Percentiles rank a stretch among this genome's conserved stretches.
Evolutionary conservation across 1,140 invertebrate species (phyloP).

Genomic region (Camponotus floridanus): DNA sequence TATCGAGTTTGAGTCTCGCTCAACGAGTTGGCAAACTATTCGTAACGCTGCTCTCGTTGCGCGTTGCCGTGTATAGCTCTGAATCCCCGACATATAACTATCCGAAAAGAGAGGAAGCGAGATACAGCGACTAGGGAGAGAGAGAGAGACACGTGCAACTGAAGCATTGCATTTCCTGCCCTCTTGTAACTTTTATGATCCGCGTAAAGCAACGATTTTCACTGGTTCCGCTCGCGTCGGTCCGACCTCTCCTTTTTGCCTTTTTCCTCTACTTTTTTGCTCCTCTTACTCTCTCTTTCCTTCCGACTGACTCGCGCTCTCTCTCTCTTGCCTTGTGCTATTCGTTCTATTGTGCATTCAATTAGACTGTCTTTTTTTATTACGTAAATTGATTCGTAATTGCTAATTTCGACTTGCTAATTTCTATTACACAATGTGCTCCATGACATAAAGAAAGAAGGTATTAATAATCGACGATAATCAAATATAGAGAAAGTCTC

Average conservation of each 20-base stretch:
- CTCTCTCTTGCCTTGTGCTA: conserved; percentile 25
- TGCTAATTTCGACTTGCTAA: too few species aligned
- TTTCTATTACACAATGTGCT: not conserved
- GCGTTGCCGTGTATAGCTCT: conserved; percentile 39
- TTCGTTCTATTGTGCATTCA: conserved; percentile 34
- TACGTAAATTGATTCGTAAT: not conserved
- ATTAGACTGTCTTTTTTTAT: conserved; percentile 75
- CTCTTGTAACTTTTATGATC: conserved; percentile 83
- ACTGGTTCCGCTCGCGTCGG: conserved; percentile 64
- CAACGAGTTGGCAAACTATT: conserved; percentile 84
- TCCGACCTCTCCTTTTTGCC: conserved; percentile 9
- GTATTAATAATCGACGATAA: not conserved
- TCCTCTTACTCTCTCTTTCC: conserved; percentile 50
- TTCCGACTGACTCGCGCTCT: not conserved
- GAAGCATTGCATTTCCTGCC: conserved; percentile 74
- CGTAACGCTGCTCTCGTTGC: conserved; percentile 66
- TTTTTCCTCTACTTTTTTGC: conserved; percentile 5
- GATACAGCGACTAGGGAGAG: not conserved
- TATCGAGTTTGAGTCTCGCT: conserved; percentile 79
- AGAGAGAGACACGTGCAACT: conserved; percentile 7
- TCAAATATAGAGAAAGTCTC: not conserved
- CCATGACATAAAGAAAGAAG: not conserved
- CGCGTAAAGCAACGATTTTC: conserved; percentile 81
- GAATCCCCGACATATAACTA: conserved; percentile 73
- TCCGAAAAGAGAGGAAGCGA: conserved; percentile 75